Evolutionary conservation across 2,888 invertebrate genomes (phyloP).

Genomic region (Herminia tarsipennalis): DNA sequence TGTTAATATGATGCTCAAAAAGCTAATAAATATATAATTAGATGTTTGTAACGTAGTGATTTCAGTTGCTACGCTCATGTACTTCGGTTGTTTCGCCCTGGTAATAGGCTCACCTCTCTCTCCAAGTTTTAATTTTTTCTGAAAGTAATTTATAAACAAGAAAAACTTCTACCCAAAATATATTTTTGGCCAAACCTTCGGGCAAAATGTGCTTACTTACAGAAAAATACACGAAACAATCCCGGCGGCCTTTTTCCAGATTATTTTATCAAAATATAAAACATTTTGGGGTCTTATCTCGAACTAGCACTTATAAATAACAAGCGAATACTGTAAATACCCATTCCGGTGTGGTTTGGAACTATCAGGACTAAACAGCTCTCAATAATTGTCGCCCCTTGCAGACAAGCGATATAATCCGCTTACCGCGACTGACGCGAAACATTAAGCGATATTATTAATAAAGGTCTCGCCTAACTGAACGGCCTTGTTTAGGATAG

Average conservation of each 20-base stretch:
- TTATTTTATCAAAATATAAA: slow-evolving; percentile 1
- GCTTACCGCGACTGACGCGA: slow-evolving; percentile 46
- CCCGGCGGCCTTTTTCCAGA: background rate
- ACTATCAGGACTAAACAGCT: slow-evolving; percentile 42
- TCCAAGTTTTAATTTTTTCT: too few relatives aligned
- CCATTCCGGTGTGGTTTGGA: slow-evolving; percentile 27
- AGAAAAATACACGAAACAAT: background rate
- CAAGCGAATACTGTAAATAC: slow-evolving; percentile 27
- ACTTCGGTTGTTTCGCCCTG: too few relatives aligned
- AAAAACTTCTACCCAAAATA: background rate
- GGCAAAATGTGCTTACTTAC: background rate
- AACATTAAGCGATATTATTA: slow-evolving; percentile 53
- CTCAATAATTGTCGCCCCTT: slow-evolving; percentile 48
- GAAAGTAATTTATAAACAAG: too few relatives aligned
- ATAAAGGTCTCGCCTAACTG: slow-evolving; percentile 41
- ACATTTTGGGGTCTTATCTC: slow-evolving; percentile 18
- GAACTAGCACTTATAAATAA: slow-evolving; percentile 30
- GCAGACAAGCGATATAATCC: slow-evolving; percentile 51
- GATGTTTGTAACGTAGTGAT: too few relatives aligned
- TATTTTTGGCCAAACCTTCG: background rate
- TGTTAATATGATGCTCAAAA: too few relatives aligned
- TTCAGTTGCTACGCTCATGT: too few relatives aligned
- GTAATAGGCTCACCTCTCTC: too few relatives aligned
- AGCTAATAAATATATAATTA: too few relatives aligned
- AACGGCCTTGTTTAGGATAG: slow-evolving; percentile 28